Percentiles rank a stretch among this genome's conserved stretches.
phyloP scores from a whole-genome alignment of 2,797 vertebrate genomes.

The Fistularia tabacaria region DNA sequence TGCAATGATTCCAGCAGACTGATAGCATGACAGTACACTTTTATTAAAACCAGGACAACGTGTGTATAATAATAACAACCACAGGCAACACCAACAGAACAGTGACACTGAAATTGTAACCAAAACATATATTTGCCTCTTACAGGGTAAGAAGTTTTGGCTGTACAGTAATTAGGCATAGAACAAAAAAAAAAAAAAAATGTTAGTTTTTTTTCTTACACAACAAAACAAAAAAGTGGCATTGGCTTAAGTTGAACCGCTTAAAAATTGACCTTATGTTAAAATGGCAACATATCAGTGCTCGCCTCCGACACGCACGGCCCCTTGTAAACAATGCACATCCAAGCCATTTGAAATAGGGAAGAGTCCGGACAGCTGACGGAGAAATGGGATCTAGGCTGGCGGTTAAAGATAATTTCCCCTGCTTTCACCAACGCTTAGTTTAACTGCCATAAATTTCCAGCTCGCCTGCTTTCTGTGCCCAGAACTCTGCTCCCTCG shows the following conservation, averaged over 20 bases:
- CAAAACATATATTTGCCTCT: constrained; percentile 29
- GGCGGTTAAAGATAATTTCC: no score
- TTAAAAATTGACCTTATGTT: constrained; percentile 34
- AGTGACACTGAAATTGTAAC: constrained; percentile 26
- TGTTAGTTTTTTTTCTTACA: not conserved
- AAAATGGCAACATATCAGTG: constrained; percentile 38
- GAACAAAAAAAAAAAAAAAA: constrained; percentile 17
- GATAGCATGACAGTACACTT: constrained; percentile 51
- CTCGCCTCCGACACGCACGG: constrained; percentile 16
- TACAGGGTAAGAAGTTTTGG: constrained; percentile 61
- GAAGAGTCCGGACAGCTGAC: no score
- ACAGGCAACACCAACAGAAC: constrained; percentile 57
- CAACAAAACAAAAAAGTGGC: constrained; percentile 26
- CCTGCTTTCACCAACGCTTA: no score
- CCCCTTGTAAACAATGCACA: constrained; percentile 18
- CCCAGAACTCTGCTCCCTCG: no score
- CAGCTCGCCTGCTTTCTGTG: no score
- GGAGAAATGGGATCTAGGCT: no score
- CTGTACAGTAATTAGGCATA: constrained; percentile 60
- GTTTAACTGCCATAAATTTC: no score
- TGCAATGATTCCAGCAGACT: constrained; percentile 4
- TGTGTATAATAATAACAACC: constrained; percentile 37
- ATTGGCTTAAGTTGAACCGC: constrained; percentile 28
- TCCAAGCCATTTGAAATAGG: constrained; percentile 10
- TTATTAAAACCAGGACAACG: constrained; percentile 64